Evolutionary conservation across 2,888 invertebrate genomes (phyloP), one percentile per base, ranked within the genome.

Genomic region (Pristionchus fissidentatus): DNA sequence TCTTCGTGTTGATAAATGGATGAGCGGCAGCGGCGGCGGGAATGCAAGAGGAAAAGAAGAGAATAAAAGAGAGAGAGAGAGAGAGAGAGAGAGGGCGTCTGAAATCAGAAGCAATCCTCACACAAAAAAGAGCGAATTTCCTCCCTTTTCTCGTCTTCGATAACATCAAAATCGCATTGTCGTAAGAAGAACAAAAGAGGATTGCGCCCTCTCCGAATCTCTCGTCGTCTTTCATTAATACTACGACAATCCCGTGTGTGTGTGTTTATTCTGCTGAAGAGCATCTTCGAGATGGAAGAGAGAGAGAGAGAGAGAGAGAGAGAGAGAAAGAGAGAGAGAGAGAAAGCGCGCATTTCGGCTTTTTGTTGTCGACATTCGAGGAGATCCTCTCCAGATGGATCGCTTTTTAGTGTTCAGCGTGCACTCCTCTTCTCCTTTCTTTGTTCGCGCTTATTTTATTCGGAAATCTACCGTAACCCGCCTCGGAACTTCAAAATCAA

Each of bases 1-100:
- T 70, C 70, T 38, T 41, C 70, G n/a, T n/a, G n/a, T 41, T 70
- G 70, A 70, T 70, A 70, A 70, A 70, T 70, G 70, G 70, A 70
- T 70, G 70, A 70, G 19, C 70, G 70, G 43, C 13, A 43, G 8
- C 22, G 66, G 10, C 15, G 15, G 26, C 22, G 8, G 66, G 38
- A 35, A 29, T 29, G 4, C 26, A 22, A 38, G 38, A 38, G 35
- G 35, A 66, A 38, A 35, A 7, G 38, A 35, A 5, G 4, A 19
- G 3, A 15, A 35, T 29, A 26, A 4, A 13, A 5, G 26, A 26
- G 13, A 29, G 10, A 19, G 3, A 26, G n/a, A n/a, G 19, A 26
- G 70, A 70, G 26, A 43, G 8, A n/a, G 66, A 19, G n/a, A 26
- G 26, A 38, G 8, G 66, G 38, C 66, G 57, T 29, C 13, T 10